A percentile compares a stretch with the other conserved stretches of the same genome.
These are phyloP conservation scores for Lymantria dispar DNA, from an alignment of 2,888 invertebrate genomes.

Conservation along the genomic window DNA sequence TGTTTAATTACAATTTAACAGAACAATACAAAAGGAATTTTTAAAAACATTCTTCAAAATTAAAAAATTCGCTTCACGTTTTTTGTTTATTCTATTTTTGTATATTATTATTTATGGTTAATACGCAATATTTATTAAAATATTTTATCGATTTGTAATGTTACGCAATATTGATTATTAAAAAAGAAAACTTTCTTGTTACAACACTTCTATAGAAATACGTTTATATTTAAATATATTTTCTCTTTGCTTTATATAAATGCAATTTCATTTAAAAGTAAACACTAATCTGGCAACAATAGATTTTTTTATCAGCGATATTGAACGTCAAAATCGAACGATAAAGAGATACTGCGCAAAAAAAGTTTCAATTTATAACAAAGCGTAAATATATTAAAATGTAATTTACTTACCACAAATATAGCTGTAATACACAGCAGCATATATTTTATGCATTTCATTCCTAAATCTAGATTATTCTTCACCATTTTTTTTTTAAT, in stretches of 20 bases:
- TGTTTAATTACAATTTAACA: not conserved
- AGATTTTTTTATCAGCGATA: not conserved
- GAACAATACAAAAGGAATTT: too few relatives aligned
- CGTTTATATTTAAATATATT: not conserved
- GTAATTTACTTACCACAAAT: slow-evolving; percentile 86
- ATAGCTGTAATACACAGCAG: slow-evolving; percentile 88
- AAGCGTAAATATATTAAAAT: slow-evolving; percentile 3
- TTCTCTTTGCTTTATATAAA: not conserved
- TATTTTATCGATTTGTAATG: too few relatives aligned
- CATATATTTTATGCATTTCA: slow-evolving; percentile 89
- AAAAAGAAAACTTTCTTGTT: too few relatives aligned
- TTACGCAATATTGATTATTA: too few relatives aligned
- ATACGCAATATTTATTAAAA: too few relatives aligned
- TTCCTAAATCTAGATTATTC: slow-evolving; percentile 82
- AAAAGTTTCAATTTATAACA: slow-evolving; percentile 20
- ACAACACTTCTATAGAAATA: too few relatives aligned
- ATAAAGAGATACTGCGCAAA: slow-evolving; percentile 2
- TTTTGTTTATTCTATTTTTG: too few relatives aligned
- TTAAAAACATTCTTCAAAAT: not conserved
- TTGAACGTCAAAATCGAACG: slow-evolving; percentile 1
- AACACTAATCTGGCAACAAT: not conserved
- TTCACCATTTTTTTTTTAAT: slow-evolving; percentile 53
- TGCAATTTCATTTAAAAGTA: not conserved
- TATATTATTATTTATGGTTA: too few relatives aligned
- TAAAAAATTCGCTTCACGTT: not conserved